Conservation (phyloP, 2,888 invertebrate species). For the Pammene aurita region DNA sequence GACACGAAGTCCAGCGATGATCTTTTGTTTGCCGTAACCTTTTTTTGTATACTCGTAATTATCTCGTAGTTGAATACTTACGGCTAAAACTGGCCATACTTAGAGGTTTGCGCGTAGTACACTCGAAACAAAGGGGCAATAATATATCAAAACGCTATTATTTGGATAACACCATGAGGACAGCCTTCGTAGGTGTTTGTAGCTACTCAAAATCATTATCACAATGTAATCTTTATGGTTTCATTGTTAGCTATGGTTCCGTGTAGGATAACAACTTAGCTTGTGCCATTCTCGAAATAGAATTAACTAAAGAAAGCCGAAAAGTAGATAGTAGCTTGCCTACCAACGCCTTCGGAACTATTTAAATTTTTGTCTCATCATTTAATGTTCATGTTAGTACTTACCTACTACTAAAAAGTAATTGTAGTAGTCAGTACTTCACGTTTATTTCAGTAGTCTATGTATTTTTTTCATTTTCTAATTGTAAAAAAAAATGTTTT, state of each 20-base stretch:
- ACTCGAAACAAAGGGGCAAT: slow-evolving; percentile 21
- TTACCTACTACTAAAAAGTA: too few relatives aligned
- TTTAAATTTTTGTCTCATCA: too few relatives aligned
- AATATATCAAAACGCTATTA: slow-evolving; percentile 21
- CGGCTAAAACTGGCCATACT: background rate
- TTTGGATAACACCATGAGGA: slow-evolving; percentile 20
- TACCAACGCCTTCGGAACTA: too few relatives aligned
- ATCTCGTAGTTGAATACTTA: background rate
- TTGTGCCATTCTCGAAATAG: background rate
- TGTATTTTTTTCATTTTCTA: too few relatives aligned
- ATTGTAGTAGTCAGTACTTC: too few relatives aligned
- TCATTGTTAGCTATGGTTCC: slow-evolving; percentile 20
- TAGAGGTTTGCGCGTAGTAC: background rate
- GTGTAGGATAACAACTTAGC: background rate
- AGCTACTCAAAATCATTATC: slow-evolving; percentile 17
- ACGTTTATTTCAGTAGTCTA: too few relatives aligned
- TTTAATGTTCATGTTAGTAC: too few relatives aligned
- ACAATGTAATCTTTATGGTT: slow-evolving; percentile 11
- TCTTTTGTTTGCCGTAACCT: too few relatives aligned
- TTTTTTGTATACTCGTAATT: background rate
- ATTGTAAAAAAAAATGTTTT: too few relatives aligned
- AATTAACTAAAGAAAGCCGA: too few relatives aligned
- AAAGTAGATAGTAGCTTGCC: too few relatives aligned
- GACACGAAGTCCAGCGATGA: too few relatives aligned
- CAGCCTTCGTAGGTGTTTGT: slow-evolving; percentile 12